A percentile compares a stretch with the other conserved stretches of the same genome.
Conservation (phyloP, 1,140 invertebrate species). For the Acyrthosiphon pisum region DNA sequence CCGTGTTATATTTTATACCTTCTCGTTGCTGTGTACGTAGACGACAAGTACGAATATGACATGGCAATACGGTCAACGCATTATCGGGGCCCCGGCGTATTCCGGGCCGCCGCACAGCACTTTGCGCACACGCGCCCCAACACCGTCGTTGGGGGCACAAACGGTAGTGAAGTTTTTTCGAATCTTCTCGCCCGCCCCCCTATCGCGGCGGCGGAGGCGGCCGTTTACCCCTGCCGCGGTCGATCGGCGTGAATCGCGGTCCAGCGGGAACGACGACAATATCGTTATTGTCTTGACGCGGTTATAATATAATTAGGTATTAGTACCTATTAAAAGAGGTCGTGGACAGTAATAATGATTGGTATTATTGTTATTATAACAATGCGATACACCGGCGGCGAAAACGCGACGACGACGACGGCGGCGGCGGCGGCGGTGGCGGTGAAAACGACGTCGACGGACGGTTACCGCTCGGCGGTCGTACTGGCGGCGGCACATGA, state of each 20-base stretch:
- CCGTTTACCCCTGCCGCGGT: not conserved
- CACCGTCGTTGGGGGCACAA: not conserved
- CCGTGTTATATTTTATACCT: slow-evolving; percentile 19
- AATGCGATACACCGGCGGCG: not conserved
- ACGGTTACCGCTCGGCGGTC: not conserved
- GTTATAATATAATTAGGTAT: no score
- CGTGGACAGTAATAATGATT: no score
- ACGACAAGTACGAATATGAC: slow-evolving; percentile 54
- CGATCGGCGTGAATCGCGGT: no score
- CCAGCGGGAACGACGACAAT: not conserved
- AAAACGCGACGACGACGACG: not conserved
- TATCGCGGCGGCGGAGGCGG: no score
- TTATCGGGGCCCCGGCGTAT: slow-evolving; percentile 15
- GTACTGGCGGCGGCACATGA: slow-evolving; percentile 18
- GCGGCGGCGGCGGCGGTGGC: not conserved
- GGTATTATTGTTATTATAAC: not conserved
- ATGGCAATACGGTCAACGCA: slow-evolving; percentile 53
- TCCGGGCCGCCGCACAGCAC: not conserved
- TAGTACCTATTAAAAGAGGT: no score
- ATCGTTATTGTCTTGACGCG: no score
- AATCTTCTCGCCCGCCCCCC: not conserved
- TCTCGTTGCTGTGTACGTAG: slow-evolving; percentile 49
- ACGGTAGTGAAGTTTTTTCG: not conserved
- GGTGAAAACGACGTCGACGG: not conserved
- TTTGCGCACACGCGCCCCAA: not conserved